Evolutionary conservation across 2,888 invertebrate genomes (phyloP), one percentile per base, ranked within the genome.

Genomic region (Mythimna albipuncta): DNA sequence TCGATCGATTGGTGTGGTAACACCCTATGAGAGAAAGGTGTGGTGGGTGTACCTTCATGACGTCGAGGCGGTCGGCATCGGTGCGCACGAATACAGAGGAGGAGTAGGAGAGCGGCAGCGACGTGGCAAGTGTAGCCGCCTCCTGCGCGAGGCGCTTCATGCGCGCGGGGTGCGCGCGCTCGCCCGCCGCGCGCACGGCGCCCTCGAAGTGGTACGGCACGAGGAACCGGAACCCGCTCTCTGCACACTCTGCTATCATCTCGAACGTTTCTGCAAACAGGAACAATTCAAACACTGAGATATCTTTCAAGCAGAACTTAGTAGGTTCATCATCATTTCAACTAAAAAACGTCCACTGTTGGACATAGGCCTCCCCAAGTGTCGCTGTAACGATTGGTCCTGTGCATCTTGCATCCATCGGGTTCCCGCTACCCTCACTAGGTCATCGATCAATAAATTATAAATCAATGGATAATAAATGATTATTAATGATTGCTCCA

Each of bases 21-120:
- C n/a, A n/a, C n/a, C n/a, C n/a, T n/a, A n/a, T n/a, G n/a, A n/a
- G n/a, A 47, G 16, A 6, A 16, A 16, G 47, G 16, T 6, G 6
- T 47, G 16, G 7, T 52, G n/a, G 0, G 7, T 2, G 16, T 75
- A 90, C 90, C 99, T 99, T 99, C 99, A 99, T 99, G 82, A 99
- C 98, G 93, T 99, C 99, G 85, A 99, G 97, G 79, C 99, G 97
- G 93, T 99, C 99, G 79, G 98, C 98, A 96, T 99, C 99, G 94
- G 99, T 99, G 85, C 99, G 97, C 82, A 99, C 99, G 97, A 99
- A 99, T 80, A 99, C 99, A 82, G 98, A 98, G 92, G 99, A 99
- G 93, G 98, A 98, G 94, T 98, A 98, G 64, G 99, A 99, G 72
- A 99, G 97, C 81, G 99, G 99, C 89, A 99, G 97, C 84, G 98